Evolutionary conservation across 2,113 vertebrate genomes (phyloP).

Genomic region (Cyprinodon variegatus): DNA sequence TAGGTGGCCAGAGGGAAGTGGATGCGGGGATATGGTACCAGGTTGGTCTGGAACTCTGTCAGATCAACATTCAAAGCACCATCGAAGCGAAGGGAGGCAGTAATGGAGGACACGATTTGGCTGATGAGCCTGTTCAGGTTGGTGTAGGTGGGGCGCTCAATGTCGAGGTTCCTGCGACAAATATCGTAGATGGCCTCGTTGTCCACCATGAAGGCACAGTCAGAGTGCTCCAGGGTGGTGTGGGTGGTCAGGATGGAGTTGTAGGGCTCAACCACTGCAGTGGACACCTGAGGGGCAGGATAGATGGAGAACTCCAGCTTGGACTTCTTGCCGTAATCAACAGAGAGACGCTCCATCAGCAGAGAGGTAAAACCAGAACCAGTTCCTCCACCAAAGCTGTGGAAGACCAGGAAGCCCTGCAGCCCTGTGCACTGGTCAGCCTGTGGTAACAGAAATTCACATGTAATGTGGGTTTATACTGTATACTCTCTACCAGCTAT

Average conservation of each 20-base stretch:
- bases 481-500: not conserved
- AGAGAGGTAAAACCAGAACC: conserved; percentile 85
- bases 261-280: conserved; percentile 85
- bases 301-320: conserved; percentile 94
- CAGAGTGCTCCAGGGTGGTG: conserved; percentile 85
- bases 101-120: conserved; percentile 82
- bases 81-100: conserved; percentile 86
- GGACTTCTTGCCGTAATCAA: conserved; percentile 92
- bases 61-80: conserved; percentile 90
- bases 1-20: conserved; percentile 80
- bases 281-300: conserved; percentile 82
- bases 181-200: conserved; percentile 87
- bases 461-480: not conserved
- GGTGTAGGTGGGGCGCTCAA: conserved; percentile 83
- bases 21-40: conserved; percentile 78
- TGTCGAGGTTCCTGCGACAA: conserved; percentile 84
- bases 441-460: conserved; percentile 27
- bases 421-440: conserved; percentile 67
- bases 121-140: conserved; percentile 78
- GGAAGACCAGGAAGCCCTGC: conserved; percentile 78
- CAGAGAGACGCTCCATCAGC: conserved; percentile 92
- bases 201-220: conserved; percentile 88
- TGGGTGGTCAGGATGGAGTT: conserved; percentile 87
- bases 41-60: conserved; percentile 88
- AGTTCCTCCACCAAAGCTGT: conserved; percentile 83